Percentiles rank a stretch among this genome's conserved stretches.
Conservation (phyloP, 2,113 vertebrate species). For the Lipophrys pholis region DNA sequence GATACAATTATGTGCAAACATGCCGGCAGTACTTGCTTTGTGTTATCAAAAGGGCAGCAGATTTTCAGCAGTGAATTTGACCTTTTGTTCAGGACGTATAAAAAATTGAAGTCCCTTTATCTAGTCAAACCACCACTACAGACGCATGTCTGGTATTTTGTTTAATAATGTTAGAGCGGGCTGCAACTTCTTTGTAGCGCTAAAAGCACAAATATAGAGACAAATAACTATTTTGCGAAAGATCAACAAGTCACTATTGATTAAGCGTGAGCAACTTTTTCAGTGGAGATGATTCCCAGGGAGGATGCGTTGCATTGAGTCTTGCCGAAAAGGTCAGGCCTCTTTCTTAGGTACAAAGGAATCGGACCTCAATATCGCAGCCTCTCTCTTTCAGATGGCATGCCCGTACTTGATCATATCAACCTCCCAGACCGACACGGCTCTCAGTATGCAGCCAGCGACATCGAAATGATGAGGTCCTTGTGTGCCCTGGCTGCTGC, state of each 20-base stretch:
- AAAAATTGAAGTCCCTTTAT: too few species aligned
- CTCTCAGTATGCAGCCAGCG: constrained; percentile 33
- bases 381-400: constrained; percentile 7
- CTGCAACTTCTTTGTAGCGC: background rate
- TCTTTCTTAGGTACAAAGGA: constrained; percentile 29
- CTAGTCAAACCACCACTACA: too few species aligned
- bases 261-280: too few species aligned
- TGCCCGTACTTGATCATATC: constrained; percentile 25
- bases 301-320: constrained; percentile 2
- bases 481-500: constrained; percentile 42
- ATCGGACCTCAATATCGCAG: constrained; percentile 20
- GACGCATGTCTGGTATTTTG: background rate
- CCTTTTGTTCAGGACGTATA: too few species aligned
- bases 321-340: constrained; percentile 51
- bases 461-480: constrained; percentile 67
- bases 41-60: too few species aligned
- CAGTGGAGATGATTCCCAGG: too few species aligned
- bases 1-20: too few species aligned
- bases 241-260: too few species aligned
- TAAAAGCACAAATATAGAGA: too few species aligned
- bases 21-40: too few species aligned
- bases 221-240: too few species aligned
- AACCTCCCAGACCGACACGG: constrained; percentile 19
- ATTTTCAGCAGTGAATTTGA: too few species aligned
- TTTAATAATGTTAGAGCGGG: background rate